A percentile compares a stretch with the other conserved stretches of the same genome.
Conservation (phyloP, 2,113 vertebrate species). For the Antechinus stuartii region DNA sequence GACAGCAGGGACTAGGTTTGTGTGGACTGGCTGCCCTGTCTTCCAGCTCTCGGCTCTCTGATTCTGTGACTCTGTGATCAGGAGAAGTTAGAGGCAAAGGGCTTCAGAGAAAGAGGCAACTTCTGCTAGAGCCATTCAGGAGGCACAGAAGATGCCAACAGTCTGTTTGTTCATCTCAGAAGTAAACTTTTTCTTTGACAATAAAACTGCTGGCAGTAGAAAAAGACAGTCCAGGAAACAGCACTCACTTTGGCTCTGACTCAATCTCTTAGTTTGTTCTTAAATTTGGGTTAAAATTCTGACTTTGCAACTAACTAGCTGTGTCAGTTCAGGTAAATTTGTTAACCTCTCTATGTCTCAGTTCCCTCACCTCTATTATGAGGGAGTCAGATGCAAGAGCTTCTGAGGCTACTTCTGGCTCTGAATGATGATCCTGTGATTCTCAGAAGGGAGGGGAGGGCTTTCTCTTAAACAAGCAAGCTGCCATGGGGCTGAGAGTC, state of each 20-base stretch:
- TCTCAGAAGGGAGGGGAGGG: neutral
- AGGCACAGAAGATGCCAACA: constrained; percentile 64
- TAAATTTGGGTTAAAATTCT: neutral
- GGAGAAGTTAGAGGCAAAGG: neutral
- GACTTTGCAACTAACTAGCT: neutral
- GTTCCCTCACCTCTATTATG: neutral
- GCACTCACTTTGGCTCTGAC: rapidly evolving
- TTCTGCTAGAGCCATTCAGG: neutral
- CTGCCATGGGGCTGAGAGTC: neutral
- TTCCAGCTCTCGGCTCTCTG: neutral
- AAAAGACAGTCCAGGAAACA: neutral
- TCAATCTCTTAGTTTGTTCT: neutral
- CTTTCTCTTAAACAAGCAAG: neutral
- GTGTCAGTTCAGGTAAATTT: neutral
- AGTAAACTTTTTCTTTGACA: constrained; percentile 70
- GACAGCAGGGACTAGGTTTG: constrained; percentile 3
- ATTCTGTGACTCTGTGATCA: neutral
- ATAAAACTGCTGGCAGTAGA: constrained; percentile 56
- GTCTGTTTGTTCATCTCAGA: constrained; percentile 67
- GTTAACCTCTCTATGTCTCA: neutral
- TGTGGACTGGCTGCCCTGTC: neutral
- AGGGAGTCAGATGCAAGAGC: neutral
- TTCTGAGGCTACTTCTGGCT: neutral
- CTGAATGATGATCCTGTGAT: neutral
- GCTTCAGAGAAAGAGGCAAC: constrained; percentile 36